A percentile compares a stretch with the other conserved stretches of the same genome.
Conservation (phyloP, 2,113 vertebrate species). For the Microcebus ravelobensis region DNA sequence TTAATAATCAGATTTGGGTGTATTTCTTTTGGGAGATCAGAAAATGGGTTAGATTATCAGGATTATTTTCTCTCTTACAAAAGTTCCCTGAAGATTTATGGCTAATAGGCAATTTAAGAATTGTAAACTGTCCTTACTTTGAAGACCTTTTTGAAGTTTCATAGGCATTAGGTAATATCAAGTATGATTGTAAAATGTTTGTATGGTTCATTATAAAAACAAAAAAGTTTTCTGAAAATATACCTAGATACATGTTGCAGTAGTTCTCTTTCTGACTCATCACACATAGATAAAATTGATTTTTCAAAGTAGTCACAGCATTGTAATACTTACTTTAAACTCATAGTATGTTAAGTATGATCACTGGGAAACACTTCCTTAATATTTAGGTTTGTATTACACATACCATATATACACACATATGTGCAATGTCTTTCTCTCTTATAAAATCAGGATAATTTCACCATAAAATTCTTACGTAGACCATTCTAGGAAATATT, state of each 20-base stretch:
- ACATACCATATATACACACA: not conserved
- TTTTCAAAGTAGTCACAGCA: not conserved
- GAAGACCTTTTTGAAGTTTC: slow-evolving; percentile 39
- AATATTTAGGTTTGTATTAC: not conserved
- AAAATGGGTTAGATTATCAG: slow-evolving; percentile 47
- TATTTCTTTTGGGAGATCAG: slow-evolving; percentile 44
- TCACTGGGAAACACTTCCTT: not conserved
- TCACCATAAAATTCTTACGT: not conserved
- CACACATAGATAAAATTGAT: not conserved
- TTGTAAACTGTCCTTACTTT: slow-evolving; percentile 25
- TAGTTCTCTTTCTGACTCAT: not conserved
- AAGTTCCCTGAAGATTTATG: slow-evolving; percentile 19
- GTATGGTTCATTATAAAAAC: slow-evolving; percentile 20
- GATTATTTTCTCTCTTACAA: not conserved
- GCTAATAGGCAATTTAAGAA: slow-evolving; percentile 38
- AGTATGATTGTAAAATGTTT: slow-evolving; percentile 19
- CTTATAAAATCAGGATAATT: slow-evolving; percentile 28
- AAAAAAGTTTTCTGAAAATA: slow-evolving; percentile 23
- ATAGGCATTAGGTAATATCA: slow-evolving; percentile 5
- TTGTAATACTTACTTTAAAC: not conserved
- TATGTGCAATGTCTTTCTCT: not conserved
- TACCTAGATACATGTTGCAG: not conserved
- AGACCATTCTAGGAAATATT: not conserved
- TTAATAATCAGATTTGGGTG: not conserved
- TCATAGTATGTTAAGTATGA: slow-evolving; percentile 14